phyloP scores from a whole-genome alignment of 92 coral and sea anemone species.

The Porites divaricata region DNA sequence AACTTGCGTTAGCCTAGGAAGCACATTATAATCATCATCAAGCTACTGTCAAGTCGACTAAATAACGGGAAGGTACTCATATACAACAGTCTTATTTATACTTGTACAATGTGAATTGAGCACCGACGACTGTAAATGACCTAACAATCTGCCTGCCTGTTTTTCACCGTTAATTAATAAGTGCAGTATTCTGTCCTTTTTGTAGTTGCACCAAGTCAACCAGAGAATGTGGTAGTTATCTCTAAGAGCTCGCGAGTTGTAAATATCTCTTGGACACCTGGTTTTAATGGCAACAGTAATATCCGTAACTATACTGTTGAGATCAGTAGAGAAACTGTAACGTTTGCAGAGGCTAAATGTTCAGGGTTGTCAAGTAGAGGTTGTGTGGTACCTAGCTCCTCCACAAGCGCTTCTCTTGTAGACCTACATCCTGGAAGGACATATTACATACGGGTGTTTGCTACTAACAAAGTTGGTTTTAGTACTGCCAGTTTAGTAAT shows the following conservation, averaged over 20 bases:
- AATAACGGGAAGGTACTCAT: too few species aligned
- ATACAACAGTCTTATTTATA: too few species aligned
- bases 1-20: too few species aligned
- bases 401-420: not conserved
- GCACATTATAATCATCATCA: too few species aligned
- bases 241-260: conserved; percentile 3
- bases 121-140: too few species aligned
- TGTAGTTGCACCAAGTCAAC: conserved; percentile 6
- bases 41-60: too few species aligned
- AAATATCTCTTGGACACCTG: too few species aligned
- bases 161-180: too few species aligned
- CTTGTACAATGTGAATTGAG: too few species aligned
- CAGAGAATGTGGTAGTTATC: conserved; percentile 9
- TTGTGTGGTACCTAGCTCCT: too few species aligned
- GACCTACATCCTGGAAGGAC: conserved; percentile 15
- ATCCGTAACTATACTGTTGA: conserved; percentile 16
- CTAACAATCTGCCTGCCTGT: too few species aligned
- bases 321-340: not conserved
- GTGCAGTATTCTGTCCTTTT: not conserved
- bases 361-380: not conserved
- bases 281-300: conserved; percentile 6
- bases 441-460: conserved; percentile 35
- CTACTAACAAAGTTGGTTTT: conserved; percentile 34
- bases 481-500: conserved; percentile 11
- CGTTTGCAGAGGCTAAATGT: not conserved